Evolutionary conservation across 2,113 vertebrate genomes (phyloP).

Genomic region (Martes martes): DNA sequence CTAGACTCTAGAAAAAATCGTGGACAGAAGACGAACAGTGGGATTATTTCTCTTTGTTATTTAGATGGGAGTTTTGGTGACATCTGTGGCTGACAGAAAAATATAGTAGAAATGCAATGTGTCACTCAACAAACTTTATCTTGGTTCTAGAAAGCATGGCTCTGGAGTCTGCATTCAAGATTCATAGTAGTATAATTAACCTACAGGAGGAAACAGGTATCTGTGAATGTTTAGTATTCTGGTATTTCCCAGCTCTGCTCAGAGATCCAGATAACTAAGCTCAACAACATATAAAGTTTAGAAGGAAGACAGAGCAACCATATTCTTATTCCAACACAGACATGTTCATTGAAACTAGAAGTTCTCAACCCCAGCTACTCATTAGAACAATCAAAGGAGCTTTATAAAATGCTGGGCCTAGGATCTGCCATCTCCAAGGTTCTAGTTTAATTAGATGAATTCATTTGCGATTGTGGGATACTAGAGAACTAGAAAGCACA

Average conservation of each 20-base stretch:
- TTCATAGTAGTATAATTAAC: background rate
- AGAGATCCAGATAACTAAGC: background rate
- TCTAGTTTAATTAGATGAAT: background rate
- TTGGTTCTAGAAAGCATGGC: background rate
- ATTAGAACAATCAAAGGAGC: background rate
- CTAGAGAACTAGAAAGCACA: background rate
- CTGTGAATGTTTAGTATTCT: background rate
- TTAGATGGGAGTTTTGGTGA: background rate
- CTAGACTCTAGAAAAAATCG: background rate
- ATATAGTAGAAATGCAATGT: background rate
- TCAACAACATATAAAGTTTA: background rate
- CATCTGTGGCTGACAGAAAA: background rate
- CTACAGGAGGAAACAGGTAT: background rate
- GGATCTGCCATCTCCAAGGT: background rate
- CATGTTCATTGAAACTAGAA: background rate
- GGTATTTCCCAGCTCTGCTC: background rate
- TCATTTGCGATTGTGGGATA: background rate
- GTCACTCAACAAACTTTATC: background rate
- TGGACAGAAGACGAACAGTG: background rate
- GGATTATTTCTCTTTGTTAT: background rate
- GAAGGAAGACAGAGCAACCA: background rate
- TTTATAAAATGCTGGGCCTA: background rate
- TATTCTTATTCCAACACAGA: background rate
- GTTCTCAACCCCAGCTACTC: background rate
- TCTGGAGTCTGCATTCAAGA: background rate